Conservation (phyloP, 1,140 invertebrate genomes). For the Temnothorax nylanderi region DNA sequence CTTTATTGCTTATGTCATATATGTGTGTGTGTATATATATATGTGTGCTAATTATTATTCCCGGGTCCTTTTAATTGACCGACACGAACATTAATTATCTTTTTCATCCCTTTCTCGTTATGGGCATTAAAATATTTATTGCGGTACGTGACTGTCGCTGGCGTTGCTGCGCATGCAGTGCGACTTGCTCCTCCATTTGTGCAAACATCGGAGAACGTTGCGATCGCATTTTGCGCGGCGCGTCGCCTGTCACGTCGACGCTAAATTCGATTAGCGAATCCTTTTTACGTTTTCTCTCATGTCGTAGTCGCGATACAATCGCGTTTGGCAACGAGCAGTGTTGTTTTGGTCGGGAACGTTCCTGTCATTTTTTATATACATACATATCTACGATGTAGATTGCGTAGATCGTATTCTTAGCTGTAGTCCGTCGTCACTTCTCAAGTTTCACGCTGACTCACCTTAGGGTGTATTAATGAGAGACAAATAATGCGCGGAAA, state of each 20-base stretch:
- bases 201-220: not conserved
- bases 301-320: not conserved
- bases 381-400: not conserved
- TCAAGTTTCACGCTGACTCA: not conserved
- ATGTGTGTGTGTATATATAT: not conserved
- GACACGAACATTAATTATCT: not conserved
- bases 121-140: not conserved
- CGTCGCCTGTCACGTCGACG: not conserved
- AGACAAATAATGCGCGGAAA: not conserved
- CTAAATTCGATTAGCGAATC: not conserved
- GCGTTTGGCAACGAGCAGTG: not conserved
- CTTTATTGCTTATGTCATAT: not conserved
- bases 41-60: not conserved
- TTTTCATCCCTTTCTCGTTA: not conserved
- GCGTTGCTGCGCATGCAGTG: slow-evolving; percentile 3
- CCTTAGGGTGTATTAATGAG: not conserved
- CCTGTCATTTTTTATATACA: not conserved
- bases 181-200: not conserved
- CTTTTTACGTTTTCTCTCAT: not conserved
- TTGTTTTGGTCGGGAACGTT: not conserved
- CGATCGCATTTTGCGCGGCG: not conserved
- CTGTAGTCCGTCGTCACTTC: not conserved
- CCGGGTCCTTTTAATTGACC: not conserved
- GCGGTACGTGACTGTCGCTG: not conserved
- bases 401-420: not conserved